These are phyloP conservation scores for Mycteria americana DNA, from an alignment of 2,797 vertebrate genomes.

Conservation along the genomic window DNA sequence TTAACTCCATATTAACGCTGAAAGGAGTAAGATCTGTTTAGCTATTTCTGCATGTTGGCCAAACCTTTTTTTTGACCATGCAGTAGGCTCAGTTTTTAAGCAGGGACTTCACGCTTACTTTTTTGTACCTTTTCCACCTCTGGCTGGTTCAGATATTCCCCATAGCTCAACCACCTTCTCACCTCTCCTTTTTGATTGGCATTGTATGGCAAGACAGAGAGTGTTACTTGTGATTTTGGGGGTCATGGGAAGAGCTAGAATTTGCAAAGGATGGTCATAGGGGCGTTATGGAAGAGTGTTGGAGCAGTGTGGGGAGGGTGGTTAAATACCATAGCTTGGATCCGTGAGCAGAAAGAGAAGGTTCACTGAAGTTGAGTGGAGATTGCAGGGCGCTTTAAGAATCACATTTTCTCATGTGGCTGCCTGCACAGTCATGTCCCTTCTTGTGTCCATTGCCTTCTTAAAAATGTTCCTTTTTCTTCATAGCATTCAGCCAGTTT, in stretches of 20 bases:
- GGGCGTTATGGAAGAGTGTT: neutral
- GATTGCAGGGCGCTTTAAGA: neutral
- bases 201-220: neutral
- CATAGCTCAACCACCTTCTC: neutral
- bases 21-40: neutral
- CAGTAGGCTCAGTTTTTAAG: neutral
- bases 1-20: neutral
- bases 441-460: neutral
- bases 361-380: neutral
- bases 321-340: neutral
- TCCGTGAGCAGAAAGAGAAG: neutral
- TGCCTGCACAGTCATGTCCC: neutral
- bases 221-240: neutral
- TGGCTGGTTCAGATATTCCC: neutral
- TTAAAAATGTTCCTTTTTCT: neutral
- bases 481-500: neutral
- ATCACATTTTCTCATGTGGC: neutral
- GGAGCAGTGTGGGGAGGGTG: neutral
- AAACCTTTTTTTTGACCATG: neutral
- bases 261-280: neutral
- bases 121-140: neutral
- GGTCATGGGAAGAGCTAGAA: neutral
- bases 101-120: neutral
- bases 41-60: neutral
- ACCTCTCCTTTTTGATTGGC: neutral